phyloP scores from a whole-genome alignment of 1,140 invertebrate species.

The Rhagoletis pomonella region DNA sequence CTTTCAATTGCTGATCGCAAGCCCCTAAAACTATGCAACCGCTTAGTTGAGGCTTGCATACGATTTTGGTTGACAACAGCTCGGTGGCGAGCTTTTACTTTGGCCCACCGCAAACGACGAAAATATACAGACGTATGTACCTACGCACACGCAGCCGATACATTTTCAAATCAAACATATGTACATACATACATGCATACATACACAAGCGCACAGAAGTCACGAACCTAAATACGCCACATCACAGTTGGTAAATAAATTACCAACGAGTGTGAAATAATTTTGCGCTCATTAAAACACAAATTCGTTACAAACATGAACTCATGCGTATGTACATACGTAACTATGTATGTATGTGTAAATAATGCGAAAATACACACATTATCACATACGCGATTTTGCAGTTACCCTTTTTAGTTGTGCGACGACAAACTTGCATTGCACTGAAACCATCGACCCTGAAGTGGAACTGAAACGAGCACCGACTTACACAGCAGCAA shows the following conservation, averaged over 20 bases:
- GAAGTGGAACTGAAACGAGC: background rate
- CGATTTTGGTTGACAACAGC: conserved; percentile 1
- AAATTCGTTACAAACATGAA: background rate
- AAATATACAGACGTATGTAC: background rate
- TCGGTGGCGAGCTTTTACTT: background rate
- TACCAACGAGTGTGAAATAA: conserved; percentile 37
- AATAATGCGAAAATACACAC: background rate
- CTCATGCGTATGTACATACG: background rate
- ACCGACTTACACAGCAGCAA: background rate
- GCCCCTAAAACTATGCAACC: background rate
- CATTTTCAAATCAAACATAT: background rate
- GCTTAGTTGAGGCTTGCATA: background rate
- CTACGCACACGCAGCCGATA: background rate
- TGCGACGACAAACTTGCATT: background rate
- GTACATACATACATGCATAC: background rate
- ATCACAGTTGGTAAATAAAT: conserved; percentile 11
- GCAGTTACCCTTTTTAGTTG: conserved; percentile 8
- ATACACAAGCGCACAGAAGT: no score
- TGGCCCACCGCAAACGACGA: background rate
- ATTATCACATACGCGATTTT: background rate
- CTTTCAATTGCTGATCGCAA: background rate
- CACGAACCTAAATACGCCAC: background rate
- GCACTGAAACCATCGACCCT: background rate
- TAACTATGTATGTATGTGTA: no score
- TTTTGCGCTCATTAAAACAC: conserved; percentile 26